Evolutionary conservation across 2,797 vertebrate species (phyloP), one percentile per base, ranked within the genome.

Genomic region (Semotilus atromaculatus): DNA sequence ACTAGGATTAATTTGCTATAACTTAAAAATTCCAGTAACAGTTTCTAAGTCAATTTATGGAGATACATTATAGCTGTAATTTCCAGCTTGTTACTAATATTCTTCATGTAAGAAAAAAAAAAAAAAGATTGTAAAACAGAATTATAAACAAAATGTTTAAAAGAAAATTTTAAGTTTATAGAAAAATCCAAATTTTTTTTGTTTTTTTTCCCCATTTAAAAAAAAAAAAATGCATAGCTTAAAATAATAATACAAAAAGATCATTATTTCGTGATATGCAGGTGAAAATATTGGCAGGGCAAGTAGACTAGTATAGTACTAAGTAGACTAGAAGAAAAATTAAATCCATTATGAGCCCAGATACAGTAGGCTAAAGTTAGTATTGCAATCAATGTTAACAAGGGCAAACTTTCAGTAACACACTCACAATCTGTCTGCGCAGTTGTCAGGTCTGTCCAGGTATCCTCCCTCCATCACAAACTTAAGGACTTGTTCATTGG

Each of bases 401-500:
- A 0, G 1, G 16, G 4, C 58, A 75, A 3, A 13, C 7, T 23
- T 19, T 67, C 10, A 48, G 43, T 8, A 21, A 74, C 19, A 40
- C 43, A 97, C 98, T 97, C 91, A 99, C 98, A 99, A 92, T 92
- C 96, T 95, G 89, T 98, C 97, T 0, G 97, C 95, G 71, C 97
- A 98, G 91, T 97, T 97, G 86, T 99, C 98, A 0, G 97, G 98
- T 83, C 97, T 96, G 88, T 99, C 97, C 92, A 99, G 94, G 91
- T 90, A 96, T 18, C 97, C 96, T 87, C 98, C 98, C 1, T 99
- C 98, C 98, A 99, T 99, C 40, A 99, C 97, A 40, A 98, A 99
- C 90, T 99, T 99, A 21, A 99, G 94, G 91, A 99, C 98, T 94
- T 99, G 98, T 86, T 99, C 98, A 0, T 99, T 99, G 81, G 98